Evolutionary conservation across 2,797 vertebrate species (phyloP).

Genomic region (Gymnopithys bicolor): DNA sequence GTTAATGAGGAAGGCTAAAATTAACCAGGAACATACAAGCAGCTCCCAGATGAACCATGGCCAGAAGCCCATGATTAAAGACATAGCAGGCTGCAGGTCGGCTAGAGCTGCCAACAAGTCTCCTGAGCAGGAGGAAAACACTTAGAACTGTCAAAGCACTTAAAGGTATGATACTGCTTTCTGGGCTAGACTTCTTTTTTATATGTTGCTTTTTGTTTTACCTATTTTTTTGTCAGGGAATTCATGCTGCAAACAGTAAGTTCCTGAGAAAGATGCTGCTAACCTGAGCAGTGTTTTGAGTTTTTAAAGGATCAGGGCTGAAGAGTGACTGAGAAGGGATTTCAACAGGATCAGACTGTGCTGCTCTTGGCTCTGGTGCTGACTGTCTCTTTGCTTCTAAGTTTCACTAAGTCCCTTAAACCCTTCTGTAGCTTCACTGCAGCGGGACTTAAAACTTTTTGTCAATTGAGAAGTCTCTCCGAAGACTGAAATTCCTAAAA

Average conservation of each 20-base stretch:
- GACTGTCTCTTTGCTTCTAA: neutral
- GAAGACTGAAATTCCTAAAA: neutral
- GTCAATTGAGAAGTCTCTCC: neutral
- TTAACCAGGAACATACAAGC: slow-evolving; percentile 23
- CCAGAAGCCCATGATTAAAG: slow-evolving; percentile 55
- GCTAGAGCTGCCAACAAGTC: slow-evolving; percentile 62
- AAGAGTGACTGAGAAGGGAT: neutral
- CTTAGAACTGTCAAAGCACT: slow-evolving; percentile 62
- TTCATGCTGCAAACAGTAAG: neutral
- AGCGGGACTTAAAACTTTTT: neutral
- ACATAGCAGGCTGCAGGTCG: slow-evolving; percentile 59
- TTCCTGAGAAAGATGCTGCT: neutral
- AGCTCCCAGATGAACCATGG: slow-evolving; percentile 1
- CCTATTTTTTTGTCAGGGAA: neutral
- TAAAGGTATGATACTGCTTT: neutral
- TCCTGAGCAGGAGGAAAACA: slow-evolving; percentile 71
- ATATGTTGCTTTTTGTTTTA: neutral
- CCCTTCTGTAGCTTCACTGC: neutral
- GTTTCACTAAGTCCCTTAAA: neutral
- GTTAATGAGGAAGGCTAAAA: neutral
- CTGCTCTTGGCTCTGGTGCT: neutral
- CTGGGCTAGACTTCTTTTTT: neutral
- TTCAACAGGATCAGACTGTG: neutral
- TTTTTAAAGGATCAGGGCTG: neutral
- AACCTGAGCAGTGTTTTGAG: neutral